phyloP scores from a whole-genome alignment of 1,140 invertebrate species.

The Zaprionus africanus region DNA sequence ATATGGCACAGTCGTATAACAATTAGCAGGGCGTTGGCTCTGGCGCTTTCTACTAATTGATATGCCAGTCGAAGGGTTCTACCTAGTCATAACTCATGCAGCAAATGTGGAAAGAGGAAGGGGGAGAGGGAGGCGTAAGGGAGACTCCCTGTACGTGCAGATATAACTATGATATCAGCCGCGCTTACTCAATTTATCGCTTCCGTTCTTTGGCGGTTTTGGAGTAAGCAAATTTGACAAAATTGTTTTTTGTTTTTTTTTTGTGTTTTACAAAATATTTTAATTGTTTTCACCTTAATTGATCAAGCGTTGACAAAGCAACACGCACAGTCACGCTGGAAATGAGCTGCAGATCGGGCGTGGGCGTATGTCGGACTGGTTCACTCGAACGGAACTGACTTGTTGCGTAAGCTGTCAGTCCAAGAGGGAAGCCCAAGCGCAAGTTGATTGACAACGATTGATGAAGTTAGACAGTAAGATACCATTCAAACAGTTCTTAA shows the following conservation, averaged over 20 bases:
- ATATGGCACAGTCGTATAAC: slow-evolving; percentile 21
- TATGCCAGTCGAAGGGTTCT: slow-evolving; percentile 52
- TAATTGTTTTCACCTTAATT: slow-evolving; percentile 73
- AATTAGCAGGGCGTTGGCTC: slow-evolving; percentile 59
- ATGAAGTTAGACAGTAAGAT: not conserved
- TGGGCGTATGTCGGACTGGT: not conserved
- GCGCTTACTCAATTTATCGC: slow-evolving; percentile 63
- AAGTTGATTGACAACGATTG: slow-evolving; percentile 54
- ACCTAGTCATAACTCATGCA: slow-evolving; percentile 57
- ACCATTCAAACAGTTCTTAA: too few relatives aligned
- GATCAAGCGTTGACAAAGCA: slow-evolving; percentile 62
- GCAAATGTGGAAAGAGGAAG: not conserved
- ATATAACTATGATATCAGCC: slow-evolving; percentile 74
- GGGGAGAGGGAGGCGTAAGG: not conserved
- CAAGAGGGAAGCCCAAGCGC: slow-evolving; percentile 51
- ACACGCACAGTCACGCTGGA: slow-evolving; percentile 51
- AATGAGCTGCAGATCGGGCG: slow-evolving; percentile 38
- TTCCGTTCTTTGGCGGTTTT: slow-evolving; percentile 59
- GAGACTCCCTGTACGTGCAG: slow-evolving; percentile 24
- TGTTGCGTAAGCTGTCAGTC: slow-evolving; percentile 50
- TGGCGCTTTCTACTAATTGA: slow-evolving; percentile 77
- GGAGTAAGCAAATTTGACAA: slow-evolving; percentile 62
- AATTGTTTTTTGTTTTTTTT: slow-evolving; percentile 39
- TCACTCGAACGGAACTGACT: slow-evolving; percentile 42
- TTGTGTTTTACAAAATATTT: slow-evolving; percentile 65